Percentiles rank a stretch among this genome's conserved stretches.
These are phyloP conservation scores for Hylaea fasciaria DNA, from an alignment of 2,888 invertebrate genomes.

Conservation along the genomic window DNA sequence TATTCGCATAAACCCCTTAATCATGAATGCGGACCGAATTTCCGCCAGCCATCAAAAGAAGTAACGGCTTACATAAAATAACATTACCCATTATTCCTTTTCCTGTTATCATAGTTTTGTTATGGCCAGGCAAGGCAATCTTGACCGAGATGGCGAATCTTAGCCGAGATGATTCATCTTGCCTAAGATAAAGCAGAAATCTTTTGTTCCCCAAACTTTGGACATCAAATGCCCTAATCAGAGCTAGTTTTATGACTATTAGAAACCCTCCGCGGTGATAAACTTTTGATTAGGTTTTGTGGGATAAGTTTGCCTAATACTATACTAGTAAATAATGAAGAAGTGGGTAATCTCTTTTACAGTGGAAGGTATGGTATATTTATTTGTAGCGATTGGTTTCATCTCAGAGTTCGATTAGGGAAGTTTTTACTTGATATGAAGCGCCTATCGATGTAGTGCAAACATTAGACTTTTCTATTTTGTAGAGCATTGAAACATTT, in stretches of 20 bases:
- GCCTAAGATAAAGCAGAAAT: slow-evolving; percentile 16
- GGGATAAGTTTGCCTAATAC: slow-evolving; percentile 2
- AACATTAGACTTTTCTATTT: no score
- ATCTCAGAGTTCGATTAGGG: no score
- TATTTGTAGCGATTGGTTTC: no score
- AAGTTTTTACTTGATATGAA: no score
- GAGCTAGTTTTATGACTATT: slow-evolving; percentile 14
- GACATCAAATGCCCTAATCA: slow-evolving; percentile 25
- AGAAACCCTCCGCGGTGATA: slow-evolving; percentile 8
- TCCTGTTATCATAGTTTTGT: slow-evolving; percentile 35
- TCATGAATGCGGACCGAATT: slow-evolving; percentile 23
- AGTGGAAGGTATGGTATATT: no score
- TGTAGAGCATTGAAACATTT: no score
- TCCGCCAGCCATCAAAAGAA: slow-evolving; percentile 30
- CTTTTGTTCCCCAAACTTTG: slow-evolving; percentile 26
- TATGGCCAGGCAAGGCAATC: slow-evolving; percentile 26
- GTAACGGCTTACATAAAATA: slow-evolving; percentile 33
- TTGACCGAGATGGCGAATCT: slow-evolving; percentile 12
- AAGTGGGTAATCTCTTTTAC: background rate
- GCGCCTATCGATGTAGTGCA: no score
- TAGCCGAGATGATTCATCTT: background rate
- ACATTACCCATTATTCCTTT: slow-evolving; percentile 35
- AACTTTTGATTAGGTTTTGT: slow-evolving; percentile 24
- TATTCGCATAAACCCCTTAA: slow-evolving; percentile 29
- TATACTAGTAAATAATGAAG: background rate